Evolutionary conservation across 30 jellyfish, hydroid and myxozoan genomes (phyloP), one percentile per base, ranked within the genome.

Genomic region (Euphysa ruthae): DNA sequence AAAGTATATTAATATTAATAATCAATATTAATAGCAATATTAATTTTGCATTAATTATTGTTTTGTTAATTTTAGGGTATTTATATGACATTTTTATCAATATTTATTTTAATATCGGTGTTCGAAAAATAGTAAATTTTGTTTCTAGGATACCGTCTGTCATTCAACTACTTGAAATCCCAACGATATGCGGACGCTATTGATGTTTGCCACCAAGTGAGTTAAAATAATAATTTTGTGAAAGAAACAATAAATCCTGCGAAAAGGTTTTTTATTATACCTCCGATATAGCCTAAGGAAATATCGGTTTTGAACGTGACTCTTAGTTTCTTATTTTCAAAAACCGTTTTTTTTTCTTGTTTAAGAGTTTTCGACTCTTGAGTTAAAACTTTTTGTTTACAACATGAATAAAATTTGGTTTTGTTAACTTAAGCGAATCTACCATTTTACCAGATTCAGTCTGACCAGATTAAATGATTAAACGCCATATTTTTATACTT

Each of bases 131-230:
- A n/a, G n/a, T n/a, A n/a, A n/a, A n/a, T n/a, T 7, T 0, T 43
- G 25, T 24, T 15, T 55, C 15, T 42, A 88, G 97, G 97, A 30
- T 88, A 88, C 61, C 93, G 81, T 27, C 77, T 88, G 29, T 94
- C 85, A 14, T 88, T 88, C 78, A 88, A 88, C 77, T 88, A 88
- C 46, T 63, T 88, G 78, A 88, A 88, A 54, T 93, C 97, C 8
- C 81, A 88, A 49, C 44, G 97, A 63, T 74, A 71, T 56, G 93
- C 81, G 28, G 97, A 88, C 75, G 97, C 97, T 0, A 88, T 88
- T 32, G 92, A 88, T 35, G 95, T 88, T 34, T 88, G 97, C 49
- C 95, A 88, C 71, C 75, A 80, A 91, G 97, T 88, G 27, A 79
- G 70, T 4, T 24, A 24, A 16, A 2, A 7, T 46, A 25, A 46